Evolutionary conservation across 2,113 vertebrate genomes (phyloP).

Genomic region (Colistium nudipinnis): DNA sequence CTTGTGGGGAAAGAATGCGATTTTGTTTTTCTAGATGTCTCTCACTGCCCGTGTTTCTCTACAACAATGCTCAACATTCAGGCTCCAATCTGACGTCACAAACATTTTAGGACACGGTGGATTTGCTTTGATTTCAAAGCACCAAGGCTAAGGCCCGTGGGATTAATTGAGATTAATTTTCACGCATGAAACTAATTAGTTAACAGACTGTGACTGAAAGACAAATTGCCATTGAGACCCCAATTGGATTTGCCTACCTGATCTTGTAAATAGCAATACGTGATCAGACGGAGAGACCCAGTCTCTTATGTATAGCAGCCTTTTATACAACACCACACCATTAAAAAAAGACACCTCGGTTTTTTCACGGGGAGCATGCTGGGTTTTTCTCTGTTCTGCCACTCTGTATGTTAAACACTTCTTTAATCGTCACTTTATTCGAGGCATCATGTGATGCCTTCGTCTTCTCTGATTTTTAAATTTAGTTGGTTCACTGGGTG

Average conservation of each 20-base stretch:
- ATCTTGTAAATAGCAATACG: conserved; percentile 49
- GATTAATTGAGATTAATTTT: conserved; percentile 76
- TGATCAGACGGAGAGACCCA: conserved; percentile 54
- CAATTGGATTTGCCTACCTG: conserved; percentile 72
- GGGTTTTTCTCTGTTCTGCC: conserved; percentile 1
- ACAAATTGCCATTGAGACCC: conserved; percentile 74
- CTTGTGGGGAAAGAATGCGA: background rate
- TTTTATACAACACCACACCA: conserved; percentile 10
- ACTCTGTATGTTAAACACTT: background rate
- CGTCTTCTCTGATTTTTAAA: conserved; percentile 26
- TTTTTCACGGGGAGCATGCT: conserved; percentile 4
- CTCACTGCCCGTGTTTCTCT: background rate
- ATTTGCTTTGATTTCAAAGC: conserved; percentile 67
- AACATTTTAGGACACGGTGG: conserved; percentile 64
- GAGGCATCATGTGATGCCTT: conserved; percentile 12
- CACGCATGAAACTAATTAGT: conserved; percentile 73
- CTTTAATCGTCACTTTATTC: conserved; percentile 37
- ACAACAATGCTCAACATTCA: background rate
- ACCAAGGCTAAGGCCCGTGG: conserved; percentile 54
- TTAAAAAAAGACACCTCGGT: conserved; percentile 3
- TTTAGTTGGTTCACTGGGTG: conserved; percentile 32
- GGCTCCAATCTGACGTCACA: conserved; percentile 22
- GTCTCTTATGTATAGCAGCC: conserved; percentile 27
- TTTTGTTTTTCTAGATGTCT: background rate
- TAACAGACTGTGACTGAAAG: conserved; percentile 73